Percentiles rank a stretch among this genome's conserved stretches.
These are phyloP conservation scores for Pampus argenteus DNA, from an alignment of 2,797 vertebrate genomes.

Conservation along the genomic window DNA sequence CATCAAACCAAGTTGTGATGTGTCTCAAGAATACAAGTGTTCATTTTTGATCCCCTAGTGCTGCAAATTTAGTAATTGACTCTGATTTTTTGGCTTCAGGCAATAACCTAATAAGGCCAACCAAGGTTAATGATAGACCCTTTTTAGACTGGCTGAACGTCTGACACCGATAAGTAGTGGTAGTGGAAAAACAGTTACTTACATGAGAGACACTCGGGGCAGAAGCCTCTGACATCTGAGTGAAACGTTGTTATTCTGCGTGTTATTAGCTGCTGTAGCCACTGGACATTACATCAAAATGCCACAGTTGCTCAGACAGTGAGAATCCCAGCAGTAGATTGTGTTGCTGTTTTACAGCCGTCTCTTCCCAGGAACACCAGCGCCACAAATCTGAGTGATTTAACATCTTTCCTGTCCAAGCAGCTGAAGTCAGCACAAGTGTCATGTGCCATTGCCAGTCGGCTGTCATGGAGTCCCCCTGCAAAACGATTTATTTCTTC, in stretches of 20 bases:
- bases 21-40: conserved; percentile 74
- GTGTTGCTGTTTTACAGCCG: conserved; percentile 52
- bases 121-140: conserved; percentile 87
- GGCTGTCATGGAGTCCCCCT: conserved; percentile 76
- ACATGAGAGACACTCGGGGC: conserved; percentile 70
- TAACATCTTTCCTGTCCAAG: conserved; percentile 69
- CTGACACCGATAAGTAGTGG: conserved; percentile 81
- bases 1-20: conserved; percentile 67
- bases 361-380: conserved; percentile 75
- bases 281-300: conserved; percentile 29
- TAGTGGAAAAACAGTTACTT: conserved; percentile 77
- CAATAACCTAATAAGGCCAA: conserved; percentile 88
- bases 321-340: conserved; percentile 41
- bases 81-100: conserved; percentile 84
- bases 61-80: conserved; percentile 85
- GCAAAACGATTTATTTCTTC: conserved; percentile 77
- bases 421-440: conserved; percentile 85
- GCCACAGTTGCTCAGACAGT: conserved; percentile 30
- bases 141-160: conserved; percentile 85
- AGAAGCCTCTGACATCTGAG: conserved; percentile 69
- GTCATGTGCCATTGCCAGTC: conserved; percentile 79
- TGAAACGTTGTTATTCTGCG: conserved; percentile 40
- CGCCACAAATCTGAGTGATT: conserved; percentile 84
- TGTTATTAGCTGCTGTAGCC: conserved; percentile 31
- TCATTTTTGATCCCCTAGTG: conserved; percentile 77